A percentile compares a stretch with the other conserved stretches of the same genome.
These are phyloP conservation scores for Actinemys pallida DNA, from an alignment of 2,113 vertebrate species.

Conservation along the genomic window DNA sequence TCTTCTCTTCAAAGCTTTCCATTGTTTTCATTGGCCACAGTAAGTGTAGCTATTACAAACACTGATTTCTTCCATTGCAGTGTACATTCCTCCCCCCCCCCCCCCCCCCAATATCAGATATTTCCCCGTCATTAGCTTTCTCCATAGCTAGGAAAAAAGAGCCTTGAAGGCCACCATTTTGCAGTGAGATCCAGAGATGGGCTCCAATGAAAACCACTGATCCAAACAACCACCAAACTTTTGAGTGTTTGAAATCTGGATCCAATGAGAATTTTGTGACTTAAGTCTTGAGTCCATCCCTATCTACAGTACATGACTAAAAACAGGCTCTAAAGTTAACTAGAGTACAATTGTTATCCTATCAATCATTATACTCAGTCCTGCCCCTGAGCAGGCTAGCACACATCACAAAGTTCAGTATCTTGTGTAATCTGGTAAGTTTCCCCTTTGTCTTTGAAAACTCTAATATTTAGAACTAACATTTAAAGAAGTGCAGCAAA, in stretches of 20 bases:
- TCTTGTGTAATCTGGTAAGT: not conserved
- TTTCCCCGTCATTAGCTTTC: not conserved
- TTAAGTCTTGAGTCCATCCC: not conserved
- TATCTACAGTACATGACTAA: not conserved
- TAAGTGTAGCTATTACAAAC: not conserved
- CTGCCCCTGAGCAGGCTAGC: not conserved
- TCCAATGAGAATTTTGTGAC: not conserved
- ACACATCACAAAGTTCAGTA: not conserved
- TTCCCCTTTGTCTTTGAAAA: not conserved
- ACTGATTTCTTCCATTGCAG: not conserved
- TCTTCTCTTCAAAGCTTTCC: not conserved
- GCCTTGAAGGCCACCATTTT: not conserved
- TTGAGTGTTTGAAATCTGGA: not conserved
- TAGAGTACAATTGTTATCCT: not conserved
- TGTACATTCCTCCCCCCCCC: not conserved
- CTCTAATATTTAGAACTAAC: not conserved
- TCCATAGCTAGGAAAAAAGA: not conserved
- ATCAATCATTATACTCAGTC: not conserved
- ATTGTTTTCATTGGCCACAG: not conserved
- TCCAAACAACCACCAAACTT: not conserved
- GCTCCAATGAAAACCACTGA: not conserved
- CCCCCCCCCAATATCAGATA: not conserved
- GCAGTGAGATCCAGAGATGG: not conserved
- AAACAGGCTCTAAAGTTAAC: not conserved
- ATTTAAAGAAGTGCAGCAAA: not conserved